Base-by-base conservation (phyloP, 2,888 invertebrate genomes). In the Polyploca ridens region DNA sequence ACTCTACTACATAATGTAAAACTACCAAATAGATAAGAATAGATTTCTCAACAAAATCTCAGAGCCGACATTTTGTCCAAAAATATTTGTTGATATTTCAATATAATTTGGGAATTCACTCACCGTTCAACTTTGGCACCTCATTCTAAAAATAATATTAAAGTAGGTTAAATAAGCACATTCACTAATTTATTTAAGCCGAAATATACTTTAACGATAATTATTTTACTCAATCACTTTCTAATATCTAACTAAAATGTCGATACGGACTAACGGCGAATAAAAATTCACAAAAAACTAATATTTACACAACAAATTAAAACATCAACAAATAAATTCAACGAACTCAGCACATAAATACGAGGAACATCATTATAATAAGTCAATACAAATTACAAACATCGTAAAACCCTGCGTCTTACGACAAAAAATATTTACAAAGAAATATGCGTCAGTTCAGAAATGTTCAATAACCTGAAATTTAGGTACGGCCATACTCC, bases 81-180 rank as follows among this genome's bases (percentile, higher is more conserved):
- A 72, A 68, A 72, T 66, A 76, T 76, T 74, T 74, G 64, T 72
- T 74, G 63, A 63, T 68, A 70, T 65, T 69, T 72, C 59, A 69
- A 65, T 64, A 16, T n/a, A 16, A 7, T 16, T 19, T 54, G 54
- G 19, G 19, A 54, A 14, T 54, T 54, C 7, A 54, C 6, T 54
- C 54, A 54, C 54, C 54, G 54, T 54, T n/a, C 54, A 54, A 54
- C 54, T 54, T 54, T 54, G 54, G 54, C 54, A 54, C 54, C 54
- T 54, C 54, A 10, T 54, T n/a, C 54, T 54, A 54, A 19, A 54
- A 54, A 54, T 54, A 54, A 54, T 19, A 49, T 5, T 49, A 54
- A 54, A 8, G 54, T 19, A 54, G n/a, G 10, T 54, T 54, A 54
- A 10, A 19, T 54, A 54, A 54, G 7, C 54, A 54, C 16, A 54